These are phyloP conservation scores for Dasypus novemcinctus DNA, from an alignment of 2,113 vertebrate species.

Conservation along the genomic window DNA sequence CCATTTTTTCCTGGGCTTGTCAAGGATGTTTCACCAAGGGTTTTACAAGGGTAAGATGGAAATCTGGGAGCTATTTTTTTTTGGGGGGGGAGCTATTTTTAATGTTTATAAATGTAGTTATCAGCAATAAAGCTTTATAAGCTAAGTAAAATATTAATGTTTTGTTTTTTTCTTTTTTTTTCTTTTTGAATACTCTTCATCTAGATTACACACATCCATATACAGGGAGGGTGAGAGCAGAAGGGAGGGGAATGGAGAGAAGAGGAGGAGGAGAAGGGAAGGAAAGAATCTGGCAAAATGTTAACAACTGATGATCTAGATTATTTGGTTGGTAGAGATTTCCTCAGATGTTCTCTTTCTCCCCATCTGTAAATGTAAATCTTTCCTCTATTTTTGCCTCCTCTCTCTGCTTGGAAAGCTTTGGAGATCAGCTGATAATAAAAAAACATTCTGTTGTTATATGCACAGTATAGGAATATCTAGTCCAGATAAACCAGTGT, in stretches of 20 bases:
- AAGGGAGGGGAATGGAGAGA: not conserved
- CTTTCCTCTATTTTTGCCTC: not conserved
- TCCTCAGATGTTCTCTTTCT: not conserved
- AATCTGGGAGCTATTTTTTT: not conserved
- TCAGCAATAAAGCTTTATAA: conserved; percentile 40
- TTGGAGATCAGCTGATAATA: not conserved
- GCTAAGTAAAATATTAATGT: conserved; percentile 15
- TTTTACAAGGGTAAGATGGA: not conserved
- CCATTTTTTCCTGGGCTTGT: not conserved
- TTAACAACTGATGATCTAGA: not conserved
- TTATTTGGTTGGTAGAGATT: not conserved
- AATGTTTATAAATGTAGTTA: conserved; percentile 40
- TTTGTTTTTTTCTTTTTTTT: not conserved
- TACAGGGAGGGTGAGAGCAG: not conserved
- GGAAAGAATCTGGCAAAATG: not conserved
- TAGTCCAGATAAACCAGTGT: not conserved
- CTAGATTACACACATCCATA: not conserved
- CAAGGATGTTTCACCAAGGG: not conserved
- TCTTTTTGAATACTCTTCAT: not conserved
- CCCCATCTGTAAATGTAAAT: not conserved
- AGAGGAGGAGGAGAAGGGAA: not conserved
- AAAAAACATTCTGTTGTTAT: not conserved
- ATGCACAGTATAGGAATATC: not conserved
- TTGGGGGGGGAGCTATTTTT: not conserved
- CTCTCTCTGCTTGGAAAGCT: not conserved